Evolutionary conservation across 2,113 vertebrate genomes (phyloP), one percentile per base, ranked within the genome.

Genomic region (Ramphastos sulfuratus): DNA sequence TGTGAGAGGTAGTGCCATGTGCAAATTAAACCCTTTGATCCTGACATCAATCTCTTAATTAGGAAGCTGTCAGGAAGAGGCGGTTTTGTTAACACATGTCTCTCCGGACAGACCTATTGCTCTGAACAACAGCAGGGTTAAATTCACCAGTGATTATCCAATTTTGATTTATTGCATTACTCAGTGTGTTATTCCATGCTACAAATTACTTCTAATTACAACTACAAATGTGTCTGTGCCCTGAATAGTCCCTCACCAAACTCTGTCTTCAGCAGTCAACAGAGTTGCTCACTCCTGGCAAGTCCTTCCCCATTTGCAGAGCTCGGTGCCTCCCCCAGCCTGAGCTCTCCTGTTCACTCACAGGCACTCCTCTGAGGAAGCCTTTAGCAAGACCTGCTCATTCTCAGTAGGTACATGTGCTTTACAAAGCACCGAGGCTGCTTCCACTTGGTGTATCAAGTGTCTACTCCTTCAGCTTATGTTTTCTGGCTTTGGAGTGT

Each of bases 11-110:
- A 65, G 44, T 50, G 60, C 63, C 55, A 63, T 58, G 59, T 39
- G 73, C 78, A 65, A 92, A 83, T 83, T 95, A 96, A 96, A 85
- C 64, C 88, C 63, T 93, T 92, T 91, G 74, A 97, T 96, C 91
- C 93, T 84, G 84, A 79, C 80, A 92, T 94, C 84, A 92, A 27
- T 93, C 86, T 95, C 81, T 93, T 95, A 94, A 96, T 94, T 88
- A 93, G 83, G 88, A 89, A 87, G 71, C 73, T 89, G 58, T 50
- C 92, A 70, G 84, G 77, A 91, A 73, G 59, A 88, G 42, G 55
- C 50, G 86, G 55, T 91, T 93, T 66, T 80, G 31, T 85, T 85
- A 91, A 66, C 75, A 46, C 25, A 67, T 64, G 25, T 88, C 89
- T 77, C 12, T 79, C 70, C 7, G 3, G 76, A 76, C 58, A 65